These are phyloP conservation scores for Alethe castanea DNA, from an alignment of 2,113 vertebrate genomes.

Conservation along the genomic window DNA sequence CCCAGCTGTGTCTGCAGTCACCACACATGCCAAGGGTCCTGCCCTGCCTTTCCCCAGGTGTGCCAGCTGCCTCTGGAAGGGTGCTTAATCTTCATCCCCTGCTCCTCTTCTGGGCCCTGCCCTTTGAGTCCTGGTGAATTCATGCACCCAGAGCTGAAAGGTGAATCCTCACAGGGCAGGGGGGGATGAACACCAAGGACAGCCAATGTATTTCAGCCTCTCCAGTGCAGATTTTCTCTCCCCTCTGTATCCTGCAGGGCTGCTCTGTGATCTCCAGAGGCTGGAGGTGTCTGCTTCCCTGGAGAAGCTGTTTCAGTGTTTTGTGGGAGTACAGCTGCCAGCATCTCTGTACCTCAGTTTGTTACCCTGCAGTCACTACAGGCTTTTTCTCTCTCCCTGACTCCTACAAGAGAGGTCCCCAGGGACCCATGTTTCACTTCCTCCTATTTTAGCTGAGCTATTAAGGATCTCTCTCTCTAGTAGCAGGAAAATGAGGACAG, in stretches of 20 bases:
- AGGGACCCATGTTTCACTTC: neutral
- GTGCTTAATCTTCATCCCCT: neutral
- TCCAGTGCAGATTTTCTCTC: neutral
- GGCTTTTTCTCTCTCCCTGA: neutral
- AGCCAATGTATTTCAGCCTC: neutral
- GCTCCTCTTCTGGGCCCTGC: neutral
- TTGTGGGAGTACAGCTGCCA: neutral
- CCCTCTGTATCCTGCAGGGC: neutral
- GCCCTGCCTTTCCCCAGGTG: neutral
- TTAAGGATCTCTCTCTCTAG: neutral
- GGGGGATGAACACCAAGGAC: neutral
- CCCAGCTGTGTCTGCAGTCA: neutral
- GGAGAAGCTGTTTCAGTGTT: neutral
- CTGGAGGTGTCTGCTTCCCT: neutral
- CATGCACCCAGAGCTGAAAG: neutral
- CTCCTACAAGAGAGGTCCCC: neutral
- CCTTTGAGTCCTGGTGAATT: neutral
- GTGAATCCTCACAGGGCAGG: neutral
- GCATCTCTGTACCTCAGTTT: neutral
- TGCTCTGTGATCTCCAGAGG: neutral
- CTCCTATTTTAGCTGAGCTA: neutral
- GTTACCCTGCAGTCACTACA: neutral
- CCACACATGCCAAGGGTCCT: neutral
- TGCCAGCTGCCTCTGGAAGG: neutral
- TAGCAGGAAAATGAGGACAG: neutral